These are phyloP conservation scores for Nymphalis io DNA, from an alignment of 1,140 invertebrate genomes.

Conservation along the genomic window DNA sequence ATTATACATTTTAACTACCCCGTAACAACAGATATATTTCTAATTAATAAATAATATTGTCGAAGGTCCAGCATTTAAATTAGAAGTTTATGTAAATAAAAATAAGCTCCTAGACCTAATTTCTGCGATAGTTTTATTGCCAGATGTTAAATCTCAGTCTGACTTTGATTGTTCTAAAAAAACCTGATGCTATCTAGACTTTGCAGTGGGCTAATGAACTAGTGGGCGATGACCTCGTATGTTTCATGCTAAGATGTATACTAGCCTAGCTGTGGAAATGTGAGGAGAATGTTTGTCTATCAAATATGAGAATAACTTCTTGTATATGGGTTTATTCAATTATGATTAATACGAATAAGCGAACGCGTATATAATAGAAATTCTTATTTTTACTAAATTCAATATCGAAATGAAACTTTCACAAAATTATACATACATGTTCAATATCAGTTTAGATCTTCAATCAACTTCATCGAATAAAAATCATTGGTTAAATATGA, in stretches of 20 bases:
- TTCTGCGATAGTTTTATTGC: constrained; percentile 6
- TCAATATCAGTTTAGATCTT: too few species aligned
- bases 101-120: background rate
- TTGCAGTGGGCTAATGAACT: constrained; percentile 30
- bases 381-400: too few species aligned
- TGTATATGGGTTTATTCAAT: too few species aligned
- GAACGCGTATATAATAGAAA: too few species aligned
- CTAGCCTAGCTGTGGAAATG: background rate
- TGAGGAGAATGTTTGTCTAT: background rate
- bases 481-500: constrained; percentile 8
- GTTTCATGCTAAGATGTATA: constrained; percentile 6
- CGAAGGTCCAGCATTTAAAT: constrained; percentile 3
- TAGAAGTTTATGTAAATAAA: constrained; percentile 1
- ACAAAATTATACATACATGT: too few species aligned
- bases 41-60: background rate
- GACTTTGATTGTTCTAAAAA: constrained; percentile 37
- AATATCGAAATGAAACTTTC: too few species aligned
- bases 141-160: constrained; percentile 31
- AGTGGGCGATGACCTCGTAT: constrained; percentile 33
- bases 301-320: background rate
- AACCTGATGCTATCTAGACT: constrained; percentile 21
- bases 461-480: background rate
- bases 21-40: too few species aligned
- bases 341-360: too few species aligned
- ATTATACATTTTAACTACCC: too few species aligned